A percentile compares a stretch with the other conserved stretches of the same genome.
Conservation (phyloP, 2,113 vertebrate genomes). For the Odocoileus virginianus region DNA sequence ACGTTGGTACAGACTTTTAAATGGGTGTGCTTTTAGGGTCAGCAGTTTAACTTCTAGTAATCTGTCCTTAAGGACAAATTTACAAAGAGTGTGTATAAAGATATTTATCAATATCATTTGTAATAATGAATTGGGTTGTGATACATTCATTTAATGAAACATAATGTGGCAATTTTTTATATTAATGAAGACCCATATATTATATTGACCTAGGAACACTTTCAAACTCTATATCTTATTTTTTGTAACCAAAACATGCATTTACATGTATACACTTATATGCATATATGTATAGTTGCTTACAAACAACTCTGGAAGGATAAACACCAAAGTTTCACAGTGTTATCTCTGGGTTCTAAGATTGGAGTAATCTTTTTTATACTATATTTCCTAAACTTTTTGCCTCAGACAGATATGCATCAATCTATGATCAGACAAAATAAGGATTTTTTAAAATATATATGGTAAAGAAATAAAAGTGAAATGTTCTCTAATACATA, state of each 20-base stretch:
- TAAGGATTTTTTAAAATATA: neutral
- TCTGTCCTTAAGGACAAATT: neutral
- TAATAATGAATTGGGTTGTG: neutral
- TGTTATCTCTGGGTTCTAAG: neutral
- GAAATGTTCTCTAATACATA: neutral
- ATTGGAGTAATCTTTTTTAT: neutral
- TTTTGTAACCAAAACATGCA: neutral
- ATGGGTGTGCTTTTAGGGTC: neutral
- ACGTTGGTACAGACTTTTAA: neutral
- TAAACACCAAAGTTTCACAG: neutral
- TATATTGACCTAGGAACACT: neutral
- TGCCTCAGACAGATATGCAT: neutral
- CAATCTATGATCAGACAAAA: neutral
- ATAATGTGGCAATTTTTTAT: neutral
- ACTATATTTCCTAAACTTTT: slow-evolving; percentile 9
- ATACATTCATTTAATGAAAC: neutral
- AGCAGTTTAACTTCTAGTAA: neutral
- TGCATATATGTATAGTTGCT: neutral
- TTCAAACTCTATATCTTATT: neutral
- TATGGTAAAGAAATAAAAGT: neutral
- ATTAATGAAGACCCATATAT: neutral
- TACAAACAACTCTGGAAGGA: neutral
- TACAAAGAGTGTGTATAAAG: neutral
- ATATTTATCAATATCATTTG: neutral
- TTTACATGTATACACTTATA: neutral